Base-by-base conservation (phyloP, 1,140 invertebrate genomes). In the Pseudomyrmex concolor region DNA sequence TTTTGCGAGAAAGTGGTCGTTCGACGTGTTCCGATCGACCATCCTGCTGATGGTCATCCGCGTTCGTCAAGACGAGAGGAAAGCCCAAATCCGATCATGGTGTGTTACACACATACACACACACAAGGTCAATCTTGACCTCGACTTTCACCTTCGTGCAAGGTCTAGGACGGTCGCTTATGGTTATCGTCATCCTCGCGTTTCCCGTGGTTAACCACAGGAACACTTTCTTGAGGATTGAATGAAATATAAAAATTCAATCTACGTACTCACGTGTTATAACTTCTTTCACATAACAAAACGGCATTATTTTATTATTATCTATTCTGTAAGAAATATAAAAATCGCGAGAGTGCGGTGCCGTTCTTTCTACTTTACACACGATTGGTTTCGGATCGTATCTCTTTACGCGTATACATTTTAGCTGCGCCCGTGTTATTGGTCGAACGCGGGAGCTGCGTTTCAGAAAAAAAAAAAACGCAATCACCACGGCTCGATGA, bases 121-220 rank as follows among this genome's bases (percentile, higher is more conserved):
- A 7, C 25, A 34, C 25, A 34, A 3, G 74, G 57, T 64, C 51
- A 74, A 87, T 90, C 81, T 83, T 81, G 83, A 73, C 87, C 86
- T 83, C 85, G 84, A 90, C 91, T 92, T 92, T 92, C 89, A 92
- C 91, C 87, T 80, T 92, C 89, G 83, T 54, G 70, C 90, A 92
- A 92, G 91, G 91, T 92, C 89, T 91, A 90, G 89, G 90, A 86
- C 89, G 55, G 55, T 60, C 43, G 51, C 9, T 68, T 55, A 22
- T 54, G n/a, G 15, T 48, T 45, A 22, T 22, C 25, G 45, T 54
- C 45, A n/a, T 77, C 60, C 12, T 17, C 13, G 2, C 13, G 2
- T 45, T 57, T 19, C 34, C 0, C 2, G 54, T 66, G 62, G 9
- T 15, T 17, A 19, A 12, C 13, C 2, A 13, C 34, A 34, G 4